Evolutionary conservation across 37 sponge, comb jelly and placozoan species (phyloP).

Genomic region (Spongilla lacustris): DNA sequence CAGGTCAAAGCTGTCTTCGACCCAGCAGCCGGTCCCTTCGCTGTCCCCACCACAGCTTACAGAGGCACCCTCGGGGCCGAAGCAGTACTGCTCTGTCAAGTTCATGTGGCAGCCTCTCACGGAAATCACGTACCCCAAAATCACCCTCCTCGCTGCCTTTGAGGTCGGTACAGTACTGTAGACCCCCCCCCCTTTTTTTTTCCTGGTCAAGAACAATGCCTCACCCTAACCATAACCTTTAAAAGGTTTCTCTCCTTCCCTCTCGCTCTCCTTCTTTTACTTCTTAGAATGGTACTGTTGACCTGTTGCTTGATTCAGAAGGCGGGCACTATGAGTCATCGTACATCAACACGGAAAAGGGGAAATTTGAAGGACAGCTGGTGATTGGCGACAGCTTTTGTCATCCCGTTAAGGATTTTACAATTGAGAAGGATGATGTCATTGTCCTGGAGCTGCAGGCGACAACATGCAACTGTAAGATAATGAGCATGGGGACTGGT

Average conservation of each 20-base stretch:
- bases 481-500: too few species aligned
- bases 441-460: conserved; percentile 39
- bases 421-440: conserved; percentile 13
- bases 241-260: not conserved
- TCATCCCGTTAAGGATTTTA: conserved; percentile 55
- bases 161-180: conserved; percentile 22
- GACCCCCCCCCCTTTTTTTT: too few species aligned
- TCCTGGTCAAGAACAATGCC: too few species aligned
- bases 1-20: not conserved
- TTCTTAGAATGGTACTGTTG: conserved; percentile 47
- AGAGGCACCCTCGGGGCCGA: too few species aligned
- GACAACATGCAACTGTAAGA: too few species aligned
- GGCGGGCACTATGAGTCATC: conserved; percentile 53
- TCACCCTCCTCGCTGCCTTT: conserved; percentile 63
- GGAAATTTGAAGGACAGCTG: conserved; percentile 66
- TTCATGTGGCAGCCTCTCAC: conserved; percentile 63
- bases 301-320: conserved; percentile 16
- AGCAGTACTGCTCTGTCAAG: conserved; percentile 18
- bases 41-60: not conserved
- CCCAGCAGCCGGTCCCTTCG: not conserved
- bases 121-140: conserved; percentile 25
- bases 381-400: conserved; percentile 52
- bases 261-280: not conserved
- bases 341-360: conserved; percentile 17
- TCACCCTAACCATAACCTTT: too few species aligned